Evolutionary conservation across 2,797 vertebrate genomes (phyloP).

Genomic region (Falco cherrug): DNA sequence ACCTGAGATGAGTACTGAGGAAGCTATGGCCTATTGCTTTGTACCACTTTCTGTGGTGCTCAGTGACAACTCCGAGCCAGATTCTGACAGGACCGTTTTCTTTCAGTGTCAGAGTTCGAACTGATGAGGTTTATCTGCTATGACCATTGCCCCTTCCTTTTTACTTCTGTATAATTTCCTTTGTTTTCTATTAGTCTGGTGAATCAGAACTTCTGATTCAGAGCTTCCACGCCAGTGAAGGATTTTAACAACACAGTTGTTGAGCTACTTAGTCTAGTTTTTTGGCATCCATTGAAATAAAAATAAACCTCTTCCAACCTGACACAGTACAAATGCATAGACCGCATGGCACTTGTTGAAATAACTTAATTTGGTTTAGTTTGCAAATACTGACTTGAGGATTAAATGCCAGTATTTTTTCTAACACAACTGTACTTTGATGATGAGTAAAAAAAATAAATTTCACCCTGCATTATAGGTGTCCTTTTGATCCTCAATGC

Average conservation of each 20-base stretch:
- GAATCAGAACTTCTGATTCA: neutral
- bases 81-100: neutral
- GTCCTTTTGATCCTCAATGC: neutral
- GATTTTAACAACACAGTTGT: neutral
- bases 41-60: neutral
- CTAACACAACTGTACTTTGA: neutral
- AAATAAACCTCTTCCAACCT: neutral
- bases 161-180: neutral
- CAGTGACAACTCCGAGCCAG: neutral
- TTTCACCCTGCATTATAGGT: neutral
- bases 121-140: neutral
- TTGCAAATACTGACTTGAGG: conserved; percentile 30
- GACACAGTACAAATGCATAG: neutral
- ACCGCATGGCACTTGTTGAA: conserved; percentile 35
- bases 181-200: neutral
- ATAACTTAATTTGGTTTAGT: conserved; percentile 26
- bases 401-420: conserved; percentile 20
- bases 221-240: neutral
- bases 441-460: neutral
- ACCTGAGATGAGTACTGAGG: neutral
- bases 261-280: neutral
- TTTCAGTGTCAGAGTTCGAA: neutral
- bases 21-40: neutral
- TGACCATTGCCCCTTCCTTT: neutral
- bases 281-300: neutral